These are phyloP conservation scores for Paralvinella palmiformis DNA, from an alignment of 1,140 invertebrate species.

Conservation along the genomic window DNA sequence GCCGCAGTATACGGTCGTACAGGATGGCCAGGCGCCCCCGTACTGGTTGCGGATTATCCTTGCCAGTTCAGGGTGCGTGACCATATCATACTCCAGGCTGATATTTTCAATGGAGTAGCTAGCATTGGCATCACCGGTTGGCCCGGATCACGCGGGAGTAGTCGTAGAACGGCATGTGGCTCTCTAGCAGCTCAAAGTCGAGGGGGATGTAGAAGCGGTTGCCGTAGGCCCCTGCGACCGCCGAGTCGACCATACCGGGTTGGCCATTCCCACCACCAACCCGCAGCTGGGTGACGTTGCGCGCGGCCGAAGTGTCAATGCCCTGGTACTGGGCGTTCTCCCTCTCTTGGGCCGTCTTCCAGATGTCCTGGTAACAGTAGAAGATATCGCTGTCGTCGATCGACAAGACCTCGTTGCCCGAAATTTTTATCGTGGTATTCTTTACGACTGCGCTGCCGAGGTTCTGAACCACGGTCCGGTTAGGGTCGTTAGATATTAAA, in stretches of 20 bases:
- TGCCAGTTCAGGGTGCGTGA: conserved; percentile 17
- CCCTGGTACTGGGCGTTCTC: background rate
- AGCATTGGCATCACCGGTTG: conserved; percentile 1
- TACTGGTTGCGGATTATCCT: conserved; percentile 12
- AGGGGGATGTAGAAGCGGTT: conserved; percentile 10
- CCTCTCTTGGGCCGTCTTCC: background rate
- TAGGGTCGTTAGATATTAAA: background rate
- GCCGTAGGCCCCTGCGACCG: background rate
- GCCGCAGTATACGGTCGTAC: conserved; percentile 12
- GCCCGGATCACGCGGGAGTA: conserved; percentile 1
- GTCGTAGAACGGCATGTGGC: conserved; percentile 10
- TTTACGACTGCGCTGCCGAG: background rate
- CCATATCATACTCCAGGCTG: background rate
- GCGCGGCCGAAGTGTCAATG: background rate
- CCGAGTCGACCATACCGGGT: background rate
- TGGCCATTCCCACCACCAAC: background rate
- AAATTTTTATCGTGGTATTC: conserved; percentile 3
- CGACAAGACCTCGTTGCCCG: background rate
- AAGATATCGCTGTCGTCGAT: background rate
- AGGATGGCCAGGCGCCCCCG: background rate
- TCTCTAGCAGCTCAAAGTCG: conserved; percentile 4
- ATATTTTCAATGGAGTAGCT: conserved; percentile 11
- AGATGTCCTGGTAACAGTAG: background rate
- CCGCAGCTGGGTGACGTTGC: background rate
- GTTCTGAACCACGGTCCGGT: background rate